Evolutionary conservation across 2,888 invertebrate genomes (phyloP).

Genomic region (Apamea monoglypha): DNA sequence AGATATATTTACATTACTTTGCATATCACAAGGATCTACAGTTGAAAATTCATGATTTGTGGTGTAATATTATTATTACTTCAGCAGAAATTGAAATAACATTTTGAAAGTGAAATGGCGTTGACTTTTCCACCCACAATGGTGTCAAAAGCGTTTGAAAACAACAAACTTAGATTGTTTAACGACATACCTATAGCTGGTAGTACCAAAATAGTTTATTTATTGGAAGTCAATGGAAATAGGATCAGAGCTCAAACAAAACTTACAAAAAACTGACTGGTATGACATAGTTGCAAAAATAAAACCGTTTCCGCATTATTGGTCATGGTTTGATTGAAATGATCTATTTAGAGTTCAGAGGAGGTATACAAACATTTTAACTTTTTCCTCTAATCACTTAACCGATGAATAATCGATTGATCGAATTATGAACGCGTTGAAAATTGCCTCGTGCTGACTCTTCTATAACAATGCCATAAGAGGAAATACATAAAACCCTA

Average conservation of each 20-base stretch:
- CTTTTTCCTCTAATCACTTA: conserved; percentile 18
- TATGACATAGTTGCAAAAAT: conserved; percentile 54
- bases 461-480: not conserved
- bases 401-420: conserved; percentile 30
- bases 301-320: conserved; percentile 51
- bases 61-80: conserved; percentile 28
- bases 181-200: conserved; percentile 18
- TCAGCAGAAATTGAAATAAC: conserved; percentile 14
- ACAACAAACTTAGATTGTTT: conserved; percentile 28
- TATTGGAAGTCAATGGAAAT: conserved; percentile 52
- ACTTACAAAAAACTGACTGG: conserved; percentile 33
- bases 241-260: conserved; percentile 45
- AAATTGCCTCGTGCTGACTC: not conserved
- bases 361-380: conserved; percentile 26
- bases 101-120: conserved; percentile 11
- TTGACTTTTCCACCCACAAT: conserved; percentile 1
- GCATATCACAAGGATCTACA: conserved; percentile 32
- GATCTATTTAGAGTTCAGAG: conserved; percentile 50
- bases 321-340: conserved; percentile 49
- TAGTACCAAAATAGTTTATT: conserved; percentile 48
- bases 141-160: not conserved
- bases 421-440: conserved; percentile 18
- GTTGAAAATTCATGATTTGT: conserved; percentile 21
- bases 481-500: not conserved
- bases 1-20: conserved; percentile 55